phyloP scores from a whole-genome alignment of 2,113 vertebrate genomes.

The Oncorhynchus keta region DNA sequence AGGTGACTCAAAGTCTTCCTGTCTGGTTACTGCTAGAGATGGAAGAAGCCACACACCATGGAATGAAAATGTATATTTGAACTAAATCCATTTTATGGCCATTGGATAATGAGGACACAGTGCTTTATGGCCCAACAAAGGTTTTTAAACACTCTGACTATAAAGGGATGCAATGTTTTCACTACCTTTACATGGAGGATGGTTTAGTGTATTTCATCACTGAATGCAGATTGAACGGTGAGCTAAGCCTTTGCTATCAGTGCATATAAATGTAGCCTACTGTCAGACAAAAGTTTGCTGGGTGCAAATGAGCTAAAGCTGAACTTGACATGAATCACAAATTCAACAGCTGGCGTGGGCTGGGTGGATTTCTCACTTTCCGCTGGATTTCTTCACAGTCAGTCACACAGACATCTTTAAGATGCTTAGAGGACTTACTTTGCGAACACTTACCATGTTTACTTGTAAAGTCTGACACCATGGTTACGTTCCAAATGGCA shows the following conservation, averaged over 20 bases:
- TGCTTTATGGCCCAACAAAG: too few relatives aligned
- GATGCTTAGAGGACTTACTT: constrained; percentile 2
- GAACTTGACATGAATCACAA: neutral
- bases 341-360: neutral
- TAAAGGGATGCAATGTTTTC: too few relatives aligned
- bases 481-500: too few relatives aligned
- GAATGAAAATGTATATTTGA: too few relatives aligned
- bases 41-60: neutral
- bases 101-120: too few relatives aligned
- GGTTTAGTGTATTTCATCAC: neutral
- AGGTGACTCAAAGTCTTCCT: neutral
- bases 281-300: too few relatives aligned
- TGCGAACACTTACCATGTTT: neutral
- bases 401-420: neutral
- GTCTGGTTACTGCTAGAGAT: neutral
- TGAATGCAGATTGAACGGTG: neutral
- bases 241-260: neutral
- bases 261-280: neutral
- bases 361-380: neutral
- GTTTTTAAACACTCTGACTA: too few relatives aligned
- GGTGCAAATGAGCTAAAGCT: neutral
- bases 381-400: neutral
- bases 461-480: neutral
- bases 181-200: too few relatives aligned
- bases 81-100: too few relatives aligned